Evolutionary conservation across 1,140 invertebrate genomes (phyloP), one percentile per base, ranked within the genome.

Genomic region (Doryteuthis pealeii): DNA sequence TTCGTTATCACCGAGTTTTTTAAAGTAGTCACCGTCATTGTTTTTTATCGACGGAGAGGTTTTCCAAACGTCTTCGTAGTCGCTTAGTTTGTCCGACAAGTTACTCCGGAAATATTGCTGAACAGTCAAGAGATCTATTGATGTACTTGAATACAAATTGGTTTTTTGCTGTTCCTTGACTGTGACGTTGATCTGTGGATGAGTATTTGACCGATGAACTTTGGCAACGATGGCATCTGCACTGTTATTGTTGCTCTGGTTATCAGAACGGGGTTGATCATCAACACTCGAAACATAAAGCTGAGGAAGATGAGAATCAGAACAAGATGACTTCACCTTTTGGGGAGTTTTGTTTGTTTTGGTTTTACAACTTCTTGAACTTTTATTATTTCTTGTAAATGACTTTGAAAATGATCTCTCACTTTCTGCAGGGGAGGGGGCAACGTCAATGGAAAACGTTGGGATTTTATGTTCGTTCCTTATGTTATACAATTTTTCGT

Each of bases 21-120:
- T 62, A 6, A 18, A 62, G 18, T 28, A 22, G 6, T 62, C 54
- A 62, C 18, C 26, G 18, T 62, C 54, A 6, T 22, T 5, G 18
- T 28, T 62, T 62, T 62, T 62, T 14, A 15, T 28, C 18, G 54
- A 62, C 4, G 66, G 66, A 31, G 12, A 81, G 70, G 76, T 80
- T 22, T 81, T 92, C 95, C 95, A 97, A 76, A 97, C 93, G 85
- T 97, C 96, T 88, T 98, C 95, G 85, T 98, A 98, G 88, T 98
- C 96, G 74, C 94, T 96, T 31, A 95, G 92, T 89, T 96, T 97
- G 84, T 97, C 95, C 66, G 93, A 92, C 10, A 96, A 89, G 8
- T 93, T 94, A 84, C 94, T 96, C 75, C 92, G 90, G 81, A 94
- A 95, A 85, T 96, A 97, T n/a, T 76, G 22, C 68, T 80, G 79